phyloP scores from a whole-genome alignment of 1,140 invertebrate species.

The Brachionus asplanchnoidis region DNA sequence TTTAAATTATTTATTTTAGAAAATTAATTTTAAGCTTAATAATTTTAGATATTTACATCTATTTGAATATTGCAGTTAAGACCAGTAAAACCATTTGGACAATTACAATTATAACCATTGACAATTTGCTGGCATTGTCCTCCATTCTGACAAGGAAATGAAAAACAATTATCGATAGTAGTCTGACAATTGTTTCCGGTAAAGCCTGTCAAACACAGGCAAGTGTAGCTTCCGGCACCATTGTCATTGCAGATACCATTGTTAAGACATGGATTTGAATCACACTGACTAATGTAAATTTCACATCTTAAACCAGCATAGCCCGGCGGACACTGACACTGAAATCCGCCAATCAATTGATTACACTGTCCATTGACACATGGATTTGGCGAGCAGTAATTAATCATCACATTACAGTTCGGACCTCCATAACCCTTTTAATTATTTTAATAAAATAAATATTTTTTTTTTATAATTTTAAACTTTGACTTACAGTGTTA shows the following conservation, averaged over 20 bases:
- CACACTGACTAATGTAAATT: no score
- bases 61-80: not conserved
- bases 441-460: no score
- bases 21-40: no score
- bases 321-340: no score
- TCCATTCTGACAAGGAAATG: conserved; percentile 42
- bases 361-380: no score
- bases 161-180: conserved; percentile 42
- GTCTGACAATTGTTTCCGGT: conserved; percentile 46
- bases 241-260: conserved; percentile 42
- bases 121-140: not conserved
- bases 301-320: no score
- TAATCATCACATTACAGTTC: conserved; percentile 26
- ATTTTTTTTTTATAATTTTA: no score
- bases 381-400: conserved; percentile 34
- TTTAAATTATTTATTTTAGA: no score
- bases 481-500: not conserved
- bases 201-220: conserved; percentile 43
- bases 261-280: conserved; percentile 44
- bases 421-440: conserved; percentile 46
- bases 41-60: no score
- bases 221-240: not conserved
- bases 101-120: conserved; percentile 43
- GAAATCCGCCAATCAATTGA: no score
- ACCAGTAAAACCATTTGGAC: conserved; percentile 44